Conservation (phyloP, 1,140 invertebrate genomes). For the Drosophila paulistorum region DNA sequence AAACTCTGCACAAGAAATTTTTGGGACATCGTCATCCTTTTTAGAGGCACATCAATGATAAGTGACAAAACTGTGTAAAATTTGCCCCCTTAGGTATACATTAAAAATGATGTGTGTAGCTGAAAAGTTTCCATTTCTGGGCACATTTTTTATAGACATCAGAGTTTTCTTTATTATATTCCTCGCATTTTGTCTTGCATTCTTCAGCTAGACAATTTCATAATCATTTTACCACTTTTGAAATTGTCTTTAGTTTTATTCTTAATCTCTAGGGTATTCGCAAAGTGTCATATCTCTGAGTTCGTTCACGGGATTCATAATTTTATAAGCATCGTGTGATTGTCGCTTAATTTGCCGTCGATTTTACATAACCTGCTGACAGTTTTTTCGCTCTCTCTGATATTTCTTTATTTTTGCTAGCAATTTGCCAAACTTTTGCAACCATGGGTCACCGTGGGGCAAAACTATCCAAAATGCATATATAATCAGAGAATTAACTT, state of each 20-base stretch:
- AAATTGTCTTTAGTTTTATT: too few relatives aligned
- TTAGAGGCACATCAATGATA: too few relatives aligned
- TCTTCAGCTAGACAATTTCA: background rate
- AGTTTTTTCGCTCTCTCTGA: background rate
- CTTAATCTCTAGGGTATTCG: background rate
- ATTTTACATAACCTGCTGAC: slow-evolving; percentile 52
- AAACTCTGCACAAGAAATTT: too few relatives aligned
- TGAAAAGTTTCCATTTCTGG: too few relatives aligned
- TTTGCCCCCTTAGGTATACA: too few relatives aligned
- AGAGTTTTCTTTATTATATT: too few relatives aligned
- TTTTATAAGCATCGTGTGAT: slow-evolving; percentile 60
- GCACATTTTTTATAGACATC: too few relatives aligned
- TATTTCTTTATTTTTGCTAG: background rate
- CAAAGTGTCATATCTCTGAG: background rate
- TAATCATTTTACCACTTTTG: background rate
- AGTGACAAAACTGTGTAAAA: too few relatives aligned
- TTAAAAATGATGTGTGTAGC: too few relatives aligned
- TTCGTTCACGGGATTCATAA: background rate
- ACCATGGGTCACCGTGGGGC: background rate
- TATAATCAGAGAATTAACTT: too few relatives aligned
- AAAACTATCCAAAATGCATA: background rate
- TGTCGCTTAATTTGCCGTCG: slow-evolving; percentile 41
- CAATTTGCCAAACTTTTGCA: slow-evolving; percentile 2
- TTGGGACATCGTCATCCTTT: too few relatives aligned
- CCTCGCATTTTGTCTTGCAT: too few relatives aligned